A percentile compares a stretch with the other conserved stretches of the same genome.
These are phyloP conservation scores for Nothobranchius kuhntae DNA, from an alignment of 2,113 vertebrate genomes.

Conservation along the genomic window DNA sequence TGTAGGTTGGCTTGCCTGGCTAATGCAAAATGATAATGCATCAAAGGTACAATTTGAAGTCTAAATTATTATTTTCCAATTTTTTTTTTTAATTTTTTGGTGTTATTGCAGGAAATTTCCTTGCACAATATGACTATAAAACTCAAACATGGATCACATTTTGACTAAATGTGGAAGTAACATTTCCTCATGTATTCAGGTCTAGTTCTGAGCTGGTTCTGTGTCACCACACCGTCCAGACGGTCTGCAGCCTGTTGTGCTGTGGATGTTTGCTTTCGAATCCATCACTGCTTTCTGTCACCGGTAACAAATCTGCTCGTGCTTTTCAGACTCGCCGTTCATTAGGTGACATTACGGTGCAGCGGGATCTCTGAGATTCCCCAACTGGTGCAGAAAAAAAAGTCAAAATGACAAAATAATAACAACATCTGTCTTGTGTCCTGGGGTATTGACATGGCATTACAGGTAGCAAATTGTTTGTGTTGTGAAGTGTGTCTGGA, in stretches of 20 bases:
- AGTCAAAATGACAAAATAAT: constrained; percentile 92
- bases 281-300: constrained; percentile 77
- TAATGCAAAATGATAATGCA: too few relatives aligned
- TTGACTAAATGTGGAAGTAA: not conserved
- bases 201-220: constrained; percentile 8
- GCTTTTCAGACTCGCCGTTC: constrained; percentile 69
- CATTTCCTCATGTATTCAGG: not conserved
- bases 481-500: constrained; percentile 89
- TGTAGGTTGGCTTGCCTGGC: too few relatives aligned
- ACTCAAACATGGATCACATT: not conserved
- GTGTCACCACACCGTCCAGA: constrained; percentile 28
- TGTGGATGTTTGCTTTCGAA: constrained; percentile 60
- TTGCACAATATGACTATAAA: not conserved
- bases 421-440: constrained; percentile 97
- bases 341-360: constrained; percentile 78
- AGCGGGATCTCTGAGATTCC: constrained; percentile 82
- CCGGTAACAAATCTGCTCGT: constrained; percentile 71
- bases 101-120: not conserved
- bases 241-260: constrained; percentile 31
- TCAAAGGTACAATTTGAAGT: too few relatives aligned
- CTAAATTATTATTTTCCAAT: too few relatives aligned
- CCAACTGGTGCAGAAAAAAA: constrained; percentile 83
- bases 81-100: not conserved
- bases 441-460: constrained; percentile 90
- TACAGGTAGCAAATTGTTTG: constrained; percentile 93